Percentiles rank a stretch among this genome's conserved stretches.
Conservation (phyloP, 2,113 vertebrate species). For the Heterotilapia buettikoferi region DNA sequence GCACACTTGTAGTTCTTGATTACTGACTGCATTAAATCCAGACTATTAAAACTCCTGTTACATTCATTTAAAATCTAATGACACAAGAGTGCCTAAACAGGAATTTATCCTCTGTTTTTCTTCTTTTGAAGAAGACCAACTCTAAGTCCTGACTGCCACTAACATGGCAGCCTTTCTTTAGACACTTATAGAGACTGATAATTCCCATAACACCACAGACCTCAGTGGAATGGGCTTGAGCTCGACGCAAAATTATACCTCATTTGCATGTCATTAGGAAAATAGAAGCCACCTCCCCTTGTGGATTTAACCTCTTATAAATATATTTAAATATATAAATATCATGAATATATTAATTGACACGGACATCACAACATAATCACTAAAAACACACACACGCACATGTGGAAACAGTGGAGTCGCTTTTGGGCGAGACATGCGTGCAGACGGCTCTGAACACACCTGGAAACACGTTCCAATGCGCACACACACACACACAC, state of each 20-base stretch:
- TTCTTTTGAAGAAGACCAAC: neutral
- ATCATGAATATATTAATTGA: slow-evolving; percentile 77
- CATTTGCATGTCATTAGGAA: slow-evolving; percentile 78
- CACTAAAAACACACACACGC: slow-evolving; percentile 37
- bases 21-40: neutral
- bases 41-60: neutral
- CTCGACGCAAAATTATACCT: slow-evolving; percentile 67
- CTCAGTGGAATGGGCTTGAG: slow-evolving; percentile 50
- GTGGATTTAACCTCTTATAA: slow-evolving; percentile 73
- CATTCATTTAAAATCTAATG: neutral
- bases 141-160: neutral
- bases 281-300: slow-evolving; percentile 57
- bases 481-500: neutral
- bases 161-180: neutral
- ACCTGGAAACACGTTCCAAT: neutral
- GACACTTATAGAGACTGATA: neutral
- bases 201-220: slow-evolving; percentile 31
- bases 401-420: neutral
- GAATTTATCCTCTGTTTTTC: neutral
- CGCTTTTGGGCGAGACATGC: slow-evolving; percentile 12
- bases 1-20: neutral
- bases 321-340: slow-evolving; percentile 83
- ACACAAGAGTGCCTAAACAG: neutral
- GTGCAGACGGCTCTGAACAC: neutral
- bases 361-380: slow-evolving; percentile 42